Base-by-base conservation (phyloP, 2,888 invertebrate genomes). In the Oasisia sp. region DNA sequence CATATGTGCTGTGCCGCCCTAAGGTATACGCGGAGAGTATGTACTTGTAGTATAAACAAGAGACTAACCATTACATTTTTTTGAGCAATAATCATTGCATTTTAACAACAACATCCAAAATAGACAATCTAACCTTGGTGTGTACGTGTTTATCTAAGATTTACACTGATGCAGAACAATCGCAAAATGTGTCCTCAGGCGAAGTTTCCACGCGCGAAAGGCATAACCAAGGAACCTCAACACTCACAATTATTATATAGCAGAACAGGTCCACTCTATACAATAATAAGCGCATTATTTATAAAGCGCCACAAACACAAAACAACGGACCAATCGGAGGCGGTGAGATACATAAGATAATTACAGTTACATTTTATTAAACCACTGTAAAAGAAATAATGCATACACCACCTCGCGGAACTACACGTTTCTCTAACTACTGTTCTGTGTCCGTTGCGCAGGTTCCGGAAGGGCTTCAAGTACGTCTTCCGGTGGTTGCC, bases 381-480 rank as follows among this genome's bases (percentile, higher is more conserved):
- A 38, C 38, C 38, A 38, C 38, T 38, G 38, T 4, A 38, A 38
- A 38, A 38, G 1, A 38, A 38, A 38, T 38, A 74, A 74, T 74
- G 27, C 74, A 19, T 7, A 74, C 74, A 19, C 74, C 74, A 1
- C 0, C 74, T n/a, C 27, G 74, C 27, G 74, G 38, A 27, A 19
- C 74, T 27, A 7, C 7, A 27, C 7, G 74, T 74, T 19, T 74
- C 74, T n/a, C 27, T 27, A 19, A 74, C 19, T 7, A 19, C 27
- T 27, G 74, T 14, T 74, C 74, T 74, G 19, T 74, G 74, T 74
- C n/a, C 27, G 27, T 74, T 27, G 27, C 74, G 32, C 96, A 99
- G 99, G 96, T 99, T 99, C 96, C 97, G 99, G 91, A 97, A 98
- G 94, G 99, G 99, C 12, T 99, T 99, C 97, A 98, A 98, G 95